Percentiles rank a stretch among this genome's conserved stretches.
Evolutionary conservation across 2,113 vertebrate species (phyloP).

Genomic region (Falcunculus frontatus): DNA sequence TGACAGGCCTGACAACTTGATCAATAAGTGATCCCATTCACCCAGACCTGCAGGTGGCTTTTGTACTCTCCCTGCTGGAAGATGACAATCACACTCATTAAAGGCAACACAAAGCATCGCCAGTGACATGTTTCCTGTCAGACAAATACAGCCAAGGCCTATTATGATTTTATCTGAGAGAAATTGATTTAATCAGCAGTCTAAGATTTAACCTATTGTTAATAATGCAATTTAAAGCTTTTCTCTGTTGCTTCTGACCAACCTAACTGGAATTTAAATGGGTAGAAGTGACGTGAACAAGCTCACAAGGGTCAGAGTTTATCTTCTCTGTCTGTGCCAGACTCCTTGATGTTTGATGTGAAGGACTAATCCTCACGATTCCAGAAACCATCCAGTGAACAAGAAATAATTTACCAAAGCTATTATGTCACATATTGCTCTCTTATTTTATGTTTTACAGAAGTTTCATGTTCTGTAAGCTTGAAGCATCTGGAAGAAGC

Average conservation of each 20-base stretch:
- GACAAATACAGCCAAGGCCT: slow-evolving; percentile 36
- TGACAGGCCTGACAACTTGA: slow-evolving; percentile 44
- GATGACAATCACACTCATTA: slow-evolving; percentile 67
- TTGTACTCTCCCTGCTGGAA: slow-evolving; percentile 41
- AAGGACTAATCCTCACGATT: not conserved
- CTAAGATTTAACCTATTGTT: slow-evolving; percentile 41
- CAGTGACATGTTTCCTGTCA: slow-evolving; percentile 52
- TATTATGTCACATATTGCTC: not conserved
- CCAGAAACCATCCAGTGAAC: slow-evolving; percentile 10
- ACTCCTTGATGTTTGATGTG: not conserved
- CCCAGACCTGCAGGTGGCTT: slow-evolving; percentile 36
- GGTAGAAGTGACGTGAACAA: slow-evolving; percentile 20
- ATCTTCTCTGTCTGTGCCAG: slow-evolving; percentile 2
- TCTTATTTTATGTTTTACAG: not conserved
- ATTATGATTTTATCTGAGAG: slow-evolving; percentile 48
- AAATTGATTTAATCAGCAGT: slow-evolving; percentile 57
- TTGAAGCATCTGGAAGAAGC: not conserved
- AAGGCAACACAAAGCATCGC: slow-evolving; percentile 54
- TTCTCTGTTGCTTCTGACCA: slow-evolving; percentile 15
- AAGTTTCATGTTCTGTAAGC: not conserved
- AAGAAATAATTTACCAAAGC: slow-evolving; percentile 15
- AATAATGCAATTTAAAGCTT: slow-evolving; percentile 58
- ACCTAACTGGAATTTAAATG: slow-evolving; percentile 59
- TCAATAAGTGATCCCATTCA: slow-evolving; percentile 59
- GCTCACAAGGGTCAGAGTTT: slow-evolving; percentile 36